These are phyloP conservation scores for Menura novaehollandiae DNA, from an alignment of 2,113 vertebrate genomes.

Conservation along the genomic window DNA sequence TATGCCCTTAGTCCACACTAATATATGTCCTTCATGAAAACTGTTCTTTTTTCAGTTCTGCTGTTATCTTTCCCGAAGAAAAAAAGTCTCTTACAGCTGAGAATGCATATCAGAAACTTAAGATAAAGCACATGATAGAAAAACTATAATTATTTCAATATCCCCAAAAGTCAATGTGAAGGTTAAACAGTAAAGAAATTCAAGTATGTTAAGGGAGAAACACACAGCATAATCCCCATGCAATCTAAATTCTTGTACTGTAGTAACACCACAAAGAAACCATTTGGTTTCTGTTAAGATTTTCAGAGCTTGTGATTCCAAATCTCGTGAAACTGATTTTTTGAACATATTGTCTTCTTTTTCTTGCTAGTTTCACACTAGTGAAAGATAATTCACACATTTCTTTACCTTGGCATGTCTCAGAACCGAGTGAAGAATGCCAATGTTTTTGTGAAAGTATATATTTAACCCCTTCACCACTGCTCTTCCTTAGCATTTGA, in stretches of 20 bases:
- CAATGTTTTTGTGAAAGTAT: not conserved
- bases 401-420: slow-evolving; percentile 35
- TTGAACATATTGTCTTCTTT: slow-evolving; percentile 23
- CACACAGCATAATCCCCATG: not conserved
- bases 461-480: slow-evolving; percentile 7
- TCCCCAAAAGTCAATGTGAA: not conserved
- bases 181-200: slow-evolving; percentile 10
- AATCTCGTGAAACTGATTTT: slow-evolving; percentile 20
- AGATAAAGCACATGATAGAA: not conserved
- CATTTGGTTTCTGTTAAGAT: slow-evolving; percentile 40
- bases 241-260: not conserved
- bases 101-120: not conserved
- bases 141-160: not conserved
- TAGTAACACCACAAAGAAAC: slow-evolving; percentile 26
- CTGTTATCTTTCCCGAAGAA: not conserved
- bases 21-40: slow-evolving; percentile 2
- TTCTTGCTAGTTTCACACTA: slow-evolving; percentile 20
- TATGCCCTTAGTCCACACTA: slow-evolving; percentile 14
- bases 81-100: not conserved
- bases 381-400: slow-evolving; percentile 39
- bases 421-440: not conserved
- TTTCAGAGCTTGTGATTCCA: slow-evolving; percentile 31
- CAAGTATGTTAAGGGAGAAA: not conserved
- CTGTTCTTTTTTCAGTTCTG: not conserved
- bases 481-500: not conserved